Evolutionary conservation across 2,113 vertebrate species (phyloP).

Genomic region (Thunnus thynnus): DNA sequence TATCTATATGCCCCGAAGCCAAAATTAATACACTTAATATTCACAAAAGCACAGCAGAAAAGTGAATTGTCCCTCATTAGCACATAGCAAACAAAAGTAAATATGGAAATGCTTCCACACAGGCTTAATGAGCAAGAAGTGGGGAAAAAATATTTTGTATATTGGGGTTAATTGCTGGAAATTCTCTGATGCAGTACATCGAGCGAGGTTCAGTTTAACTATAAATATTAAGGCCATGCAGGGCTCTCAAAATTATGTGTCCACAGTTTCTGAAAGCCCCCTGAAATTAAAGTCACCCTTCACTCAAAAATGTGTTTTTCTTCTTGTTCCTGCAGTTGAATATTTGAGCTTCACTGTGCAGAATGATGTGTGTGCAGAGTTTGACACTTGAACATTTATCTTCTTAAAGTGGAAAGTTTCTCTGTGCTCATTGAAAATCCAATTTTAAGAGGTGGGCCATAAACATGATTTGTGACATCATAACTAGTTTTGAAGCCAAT

Average conservation of each 20-base stretch:
- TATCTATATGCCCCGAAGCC: constrained; percentile 15
- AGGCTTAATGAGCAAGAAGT: not conserved
- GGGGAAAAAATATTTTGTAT: not conserved
- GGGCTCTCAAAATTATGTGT: not conserved
- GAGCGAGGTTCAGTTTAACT: not conserved
- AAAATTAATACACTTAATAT: constrained; percentile 22
- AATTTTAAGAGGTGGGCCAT: too few relatives aligned
- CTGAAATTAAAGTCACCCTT: not conserved
- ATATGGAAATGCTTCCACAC: constrained; percentile 1
- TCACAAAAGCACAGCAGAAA: constrained; percentile 17
- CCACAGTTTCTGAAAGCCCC: not conserved
- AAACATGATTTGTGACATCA: too few relatives aligned
- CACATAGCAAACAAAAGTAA: constrained; percentile 10
- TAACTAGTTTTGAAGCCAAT: too few relatives aligned
- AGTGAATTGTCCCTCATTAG: constrained; percentile 28
- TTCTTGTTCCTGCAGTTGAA: too few relatives aligned
- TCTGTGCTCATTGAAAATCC: too few relatives aligned
- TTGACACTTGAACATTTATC: too few relatives aligned
- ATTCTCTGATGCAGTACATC: not conserved
- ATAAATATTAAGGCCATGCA: not conserved
- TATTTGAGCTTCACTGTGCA: too few relatives aligned
- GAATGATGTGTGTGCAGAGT: too few relatives aligned
- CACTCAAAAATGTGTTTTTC: too few relatives aligned
- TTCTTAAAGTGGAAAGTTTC: too few relatives aligned
- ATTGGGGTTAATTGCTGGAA: constrained; percentile 11